Evolutionary conservation across 2,797 vertebrate species (phyloP), one percentile per base, ranked within the genome.

Genomic region (Halcyon badia): DNA sequence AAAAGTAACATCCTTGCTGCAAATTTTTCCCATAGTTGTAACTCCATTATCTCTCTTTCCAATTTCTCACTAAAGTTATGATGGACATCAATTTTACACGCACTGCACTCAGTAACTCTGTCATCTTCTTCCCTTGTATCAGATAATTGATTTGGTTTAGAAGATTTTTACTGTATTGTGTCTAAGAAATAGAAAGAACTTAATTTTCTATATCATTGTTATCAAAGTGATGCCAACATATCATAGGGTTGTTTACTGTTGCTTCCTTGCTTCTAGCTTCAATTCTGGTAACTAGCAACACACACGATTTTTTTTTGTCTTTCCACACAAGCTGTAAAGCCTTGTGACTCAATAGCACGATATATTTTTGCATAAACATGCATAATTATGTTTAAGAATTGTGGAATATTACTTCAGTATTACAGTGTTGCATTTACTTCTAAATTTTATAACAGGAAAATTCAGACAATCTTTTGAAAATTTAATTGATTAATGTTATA

Each of bases 81-180:
- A 49, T 20, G 70, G 48, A 49, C 31, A 46, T 56, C 68, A 87
- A 84, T 91, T 94, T 91, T 91, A 41, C 44, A 39, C 52, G 35
- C 8, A 13, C 28, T 71, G 24, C 10, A 10, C 75, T 88, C 52
- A 46, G 37, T 85, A 83, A 72, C 56, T 41, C 22, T 70, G 37
- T 79, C 56, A 58, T 49, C 8, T 15, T 79, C 71, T 78, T 77
- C 75, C 26, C 33, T 77, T 83, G 18, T 75, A 37, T 60, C 60
- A 90, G 57, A 62, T 51, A 89, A 72, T 68, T 93, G 39, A 76
- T 76, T 86, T 79, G 77, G 87, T 91, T 84, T 89, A 66, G 19
- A 51, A 57, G 54, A 39, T 58, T 52, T 90, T 88, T 91, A 24
- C 42, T 76, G 8, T n/a, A 31, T 72, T 93, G 11, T 82, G 20